Base-by-base conservation (phyloP, 2,888 invertebrate genomes). In the Drosophila borborema region DNA sequence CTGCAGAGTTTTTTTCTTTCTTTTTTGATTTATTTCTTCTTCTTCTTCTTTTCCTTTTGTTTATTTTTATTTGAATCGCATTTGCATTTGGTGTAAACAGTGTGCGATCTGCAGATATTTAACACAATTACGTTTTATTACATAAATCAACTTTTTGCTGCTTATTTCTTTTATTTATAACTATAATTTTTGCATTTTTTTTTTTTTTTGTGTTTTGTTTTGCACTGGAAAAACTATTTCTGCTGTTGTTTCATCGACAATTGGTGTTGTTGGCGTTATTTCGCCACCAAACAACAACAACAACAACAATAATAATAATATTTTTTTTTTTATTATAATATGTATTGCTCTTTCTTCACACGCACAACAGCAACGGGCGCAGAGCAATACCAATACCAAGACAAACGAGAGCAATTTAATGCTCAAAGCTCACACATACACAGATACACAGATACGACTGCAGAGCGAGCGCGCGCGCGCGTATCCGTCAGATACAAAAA, bases 271-370 rank as follows among this genome's bases (percentile, higher is more conserved):
- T 80, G 80, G 80, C 76, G 77, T 80, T 80, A 76, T 81, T 81
- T 81, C 81, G 72, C 82, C 78, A 81, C 64, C 77, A 66, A 46
- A 34, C 79, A 66, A 43, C 75, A 81, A 58, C n/a, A 49, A 16
- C 16, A 28, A 28, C 46, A 45, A 12, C 2, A 45, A 20, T 1
- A 43, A 45, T 20, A 45, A 20, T 43, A 40, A 16, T n/a, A n/a
- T n/a, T 16, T 12, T 43, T 28, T 54, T 49, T 64, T 56, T 64
- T 67, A 62, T 70, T 73, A 74, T 76, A 81, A 81, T n/a, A n/a
- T n/a, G 81, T 89, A 89, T 87, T 81, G 74, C 84, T 85, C 81
- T 89, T 89, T 89, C 90, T 87, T 89, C 82, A 85, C 82, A 85
- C 82, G 81, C 78, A 89, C 81, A 77, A 51, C 59, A 61, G 75